phyloP scores from a whole-genome alignment of 2,113 vertebrate species.

The Callospermophilus lateralis region DNA sequence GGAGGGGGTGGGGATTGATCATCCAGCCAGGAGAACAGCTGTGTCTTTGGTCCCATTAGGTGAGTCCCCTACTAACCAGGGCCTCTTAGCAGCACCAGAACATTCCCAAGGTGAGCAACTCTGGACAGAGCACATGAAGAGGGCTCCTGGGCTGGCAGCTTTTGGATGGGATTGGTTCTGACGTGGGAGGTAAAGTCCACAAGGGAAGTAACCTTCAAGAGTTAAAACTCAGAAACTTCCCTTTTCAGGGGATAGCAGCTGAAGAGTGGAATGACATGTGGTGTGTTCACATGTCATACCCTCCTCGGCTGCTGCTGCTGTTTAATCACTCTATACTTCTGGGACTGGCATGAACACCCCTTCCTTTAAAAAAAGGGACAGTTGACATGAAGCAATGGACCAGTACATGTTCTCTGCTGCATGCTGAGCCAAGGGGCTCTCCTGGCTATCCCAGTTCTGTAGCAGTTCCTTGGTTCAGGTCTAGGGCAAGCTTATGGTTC shows the following conservation, averaged over 20 bases:
- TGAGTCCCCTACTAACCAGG: conserved; percentile 16
- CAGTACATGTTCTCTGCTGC: neutral
- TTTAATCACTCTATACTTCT: neutral
- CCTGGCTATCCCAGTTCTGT: neutral
- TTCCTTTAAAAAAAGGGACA: conserved; percentile 52
- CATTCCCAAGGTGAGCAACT: neutral
- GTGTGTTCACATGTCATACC: neutral
- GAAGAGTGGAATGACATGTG: neutral
- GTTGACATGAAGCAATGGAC: neutral
- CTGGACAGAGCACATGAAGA: neutral
- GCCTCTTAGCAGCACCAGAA: neutral
- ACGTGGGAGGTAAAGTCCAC: conserved; percentile 7
- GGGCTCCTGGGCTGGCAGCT: neutral
- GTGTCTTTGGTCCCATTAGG: conserved; percentile 35
- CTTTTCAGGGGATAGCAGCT: neutral
- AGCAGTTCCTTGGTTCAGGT: conserved; percentile 23
- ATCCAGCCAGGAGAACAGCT: conserved; percentile 57
- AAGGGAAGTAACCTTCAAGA: conserved; percentile 50
- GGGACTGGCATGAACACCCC: neutral
- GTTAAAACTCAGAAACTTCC: conserved; percentile 5
- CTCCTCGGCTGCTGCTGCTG: neutral
- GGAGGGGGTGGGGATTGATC: conserved; percentile 2
- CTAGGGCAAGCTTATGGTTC: neutral
- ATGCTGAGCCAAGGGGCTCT: neutral
- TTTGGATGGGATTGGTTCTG: neutral